phyloP scores from a whole-genome alignment of 2,888 invertebrate genomes.

The Acronicta aceris region DNA sequence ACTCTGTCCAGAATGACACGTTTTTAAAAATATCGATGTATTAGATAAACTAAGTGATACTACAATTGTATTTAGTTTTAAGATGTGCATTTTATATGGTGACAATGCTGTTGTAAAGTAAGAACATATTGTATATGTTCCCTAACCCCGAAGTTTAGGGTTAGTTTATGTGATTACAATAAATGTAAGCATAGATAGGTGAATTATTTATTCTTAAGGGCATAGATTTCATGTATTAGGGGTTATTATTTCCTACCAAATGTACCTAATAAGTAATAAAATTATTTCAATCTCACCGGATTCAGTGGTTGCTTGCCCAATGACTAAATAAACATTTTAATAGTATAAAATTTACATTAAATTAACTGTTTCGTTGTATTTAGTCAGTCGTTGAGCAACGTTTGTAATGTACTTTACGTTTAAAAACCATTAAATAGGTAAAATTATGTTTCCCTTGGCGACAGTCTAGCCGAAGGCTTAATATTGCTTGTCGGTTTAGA shows the following conservation, averaged over 20 bases:
- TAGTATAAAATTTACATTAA: background rate
- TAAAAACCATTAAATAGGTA: no score
- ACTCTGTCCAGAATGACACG: constrained; percentile 57
- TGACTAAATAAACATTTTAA: background rate
- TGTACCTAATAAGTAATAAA: constrained; percentile 1
- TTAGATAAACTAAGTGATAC: background rate
- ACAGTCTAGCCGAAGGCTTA: no score
- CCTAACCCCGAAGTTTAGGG: constrained; percentile 10
- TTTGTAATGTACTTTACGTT: no score
- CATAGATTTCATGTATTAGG: constrained; percentile 9
- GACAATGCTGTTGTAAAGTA: constrained; percentile 11
- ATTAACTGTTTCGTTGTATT: background rate
- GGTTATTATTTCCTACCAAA: background rate
- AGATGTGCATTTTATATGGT: constrained; percentile 9
- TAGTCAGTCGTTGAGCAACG: background rate
- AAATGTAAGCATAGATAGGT: constrained; percentile 5
- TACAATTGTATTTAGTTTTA: background rate
- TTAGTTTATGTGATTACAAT: constrained; percentile 19
- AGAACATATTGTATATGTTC: constrained; percentile 1
- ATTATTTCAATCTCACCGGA: constrained; percentile 1
- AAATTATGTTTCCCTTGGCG: no score
- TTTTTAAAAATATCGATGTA: background rate
- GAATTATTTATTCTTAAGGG: constrained; percentile 9
- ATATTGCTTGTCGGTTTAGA: no score
- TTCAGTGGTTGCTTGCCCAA: background rate